Base-by-base conservation (phyloP, 1,140 invertebrate genomes). In the Samia ricini region DNA sequence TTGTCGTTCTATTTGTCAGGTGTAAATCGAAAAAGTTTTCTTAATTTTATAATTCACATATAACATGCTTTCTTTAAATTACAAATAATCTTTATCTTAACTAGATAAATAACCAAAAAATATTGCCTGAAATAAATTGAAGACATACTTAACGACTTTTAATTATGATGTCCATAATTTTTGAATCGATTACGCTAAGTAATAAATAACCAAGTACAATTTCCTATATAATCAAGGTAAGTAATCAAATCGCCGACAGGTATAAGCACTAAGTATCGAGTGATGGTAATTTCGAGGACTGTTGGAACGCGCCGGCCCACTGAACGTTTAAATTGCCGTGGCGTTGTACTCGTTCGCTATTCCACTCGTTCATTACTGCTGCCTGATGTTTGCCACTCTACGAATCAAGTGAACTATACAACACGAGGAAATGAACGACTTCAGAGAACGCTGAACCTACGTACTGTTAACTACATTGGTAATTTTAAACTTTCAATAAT, bases 271-370 rank as follows among this genome's bases (percentile, higher is more conserved):
- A 72, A 66, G 74, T 70, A 72, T 73, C 64, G 71, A 69, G 73
- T 68, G 63, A 70, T 79, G 74, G 72, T 81, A 82, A 86, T 86
- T 85, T 81, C 76, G 81, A 83, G 83, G 83, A 77, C 68, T 77
- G 79, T 83, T 83, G 80, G 77, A 82, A 70, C 72, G 74, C 72
- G 63, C 69, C 81, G 81, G 78, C 61, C 79, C 82, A 84, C 79
- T 86, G 79, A 80, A 73, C 83, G 81, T 79, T 83, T 81, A 88
- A 88, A 88, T 87, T 85, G 77, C 75, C 83, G 84, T 85, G 68
- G 72, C 83, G 76, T 56, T 63, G 66, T 70, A 63, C n/a, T n/a
- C n/a, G n/a, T n/a, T n/a, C 72, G 71, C 75, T 71, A 72, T 79
- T 71, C 76, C 68, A 71, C 64, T 61, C 74, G 72, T 79, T 87